Conservation (phyloP, 2,888 invertebrate genomes). For the Smittia aterrima region DNA sequence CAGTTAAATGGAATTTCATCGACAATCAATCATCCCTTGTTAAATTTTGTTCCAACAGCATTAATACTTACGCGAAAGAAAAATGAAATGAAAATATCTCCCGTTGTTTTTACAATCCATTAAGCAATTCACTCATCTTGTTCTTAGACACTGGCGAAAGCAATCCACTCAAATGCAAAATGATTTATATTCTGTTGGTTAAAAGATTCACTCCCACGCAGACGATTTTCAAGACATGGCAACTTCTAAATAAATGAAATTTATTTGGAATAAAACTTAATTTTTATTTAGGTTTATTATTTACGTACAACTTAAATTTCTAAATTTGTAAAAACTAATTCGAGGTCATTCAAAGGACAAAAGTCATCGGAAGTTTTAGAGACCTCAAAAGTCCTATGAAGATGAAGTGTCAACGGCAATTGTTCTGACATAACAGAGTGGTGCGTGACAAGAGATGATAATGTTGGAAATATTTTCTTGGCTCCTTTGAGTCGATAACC, state of each 20-base stretch:
- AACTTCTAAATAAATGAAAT: background rate
- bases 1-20: background rate
- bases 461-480: constrained; percentile 90
- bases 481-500: constrained; percentile 95
- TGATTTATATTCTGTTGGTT: constrained; percentile 34
- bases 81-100: constrained; percentile 15
- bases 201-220: background rate
- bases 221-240: background rate
- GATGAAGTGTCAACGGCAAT: constrained; percentile 66
- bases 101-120: constrained; percentile 35
- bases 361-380: too few relatives aligned
- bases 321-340: too few relatives aligned
- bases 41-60: background rate
- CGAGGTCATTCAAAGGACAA: too few relatives aligned
- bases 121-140: constrained; percentile 24
- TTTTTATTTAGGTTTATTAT: too few relatives aligned
- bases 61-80: background rate
- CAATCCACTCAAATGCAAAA: constrained; percentile 23
- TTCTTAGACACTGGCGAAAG: background rate
- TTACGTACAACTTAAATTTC: too few relatives aligned
- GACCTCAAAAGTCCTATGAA: constrained; percentile 14
- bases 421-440: constrained; percentile 98
- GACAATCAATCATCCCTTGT: constrained; percentile 25
- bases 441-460: constrained; percentile 93
- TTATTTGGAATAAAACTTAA: too few relatives aligned